These are phyloP conservation scores for Cyclophora albipunctata DNA, from an alignment of 2,888 invertebrate genomes.

Conservation along the genomic window DNA sequence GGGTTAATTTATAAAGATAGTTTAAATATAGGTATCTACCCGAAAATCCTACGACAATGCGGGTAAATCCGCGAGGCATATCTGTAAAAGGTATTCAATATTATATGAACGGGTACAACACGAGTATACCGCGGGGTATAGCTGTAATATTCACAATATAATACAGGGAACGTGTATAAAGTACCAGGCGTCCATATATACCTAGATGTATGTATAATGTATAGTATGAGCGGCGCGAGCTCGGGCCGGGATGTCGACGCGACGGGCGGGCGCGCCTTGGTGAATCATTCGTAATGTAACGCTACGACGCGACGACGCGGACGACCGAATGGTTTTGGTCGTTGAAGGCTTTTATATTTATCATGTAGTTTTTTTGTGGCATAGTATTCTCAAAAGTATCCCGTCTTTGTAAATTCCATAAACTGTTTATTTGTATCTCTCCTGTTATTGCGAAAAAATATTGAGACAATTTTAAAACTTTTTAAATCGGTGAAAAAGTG, in stretches of 20 bases:
- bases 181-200: not conserved
- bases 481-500: too few relatives aligned
- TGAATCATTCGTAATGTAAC: slow-evolving; percentile 63
- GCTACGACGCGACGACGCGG: too few relatives aligned
- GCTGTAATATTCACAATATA: not conserved
- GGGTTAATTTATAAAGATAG: too few relatives aligned
- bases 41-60: too few relatives aligned
- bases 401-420: too few relatives aligned
- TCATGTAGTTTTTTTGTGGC: not conserved
- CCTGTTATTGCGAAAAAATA: too few relatives aligned
- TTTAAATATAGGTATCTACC: too few relatives aligned
- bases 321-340: slow-evolving; percentile 31
- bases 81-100: too few relatives aligned
- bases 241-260: slow-evolving; percentile 34
- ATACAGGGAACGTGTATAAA: not conserved
- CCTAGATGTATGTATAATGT: slow-evolving; percentile 11
- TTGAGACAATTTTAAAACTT: too few relatives aligned
- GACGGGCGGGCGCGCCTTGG: slow-evolving; percentile 50
- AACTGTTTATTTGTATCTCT: too few relatives aligned
- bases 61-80: too few relatives aligned
- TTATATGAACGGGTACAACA: not conserved
- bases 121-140: not conserved
- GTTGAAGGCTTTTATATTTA: slow-evolving; percentile 18
- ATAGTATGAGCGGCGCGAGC: slow-evolving; percentile 30
- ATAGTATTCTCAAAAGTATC: too few relatives aligned